Base-by-base conservation (phyloP, 2,113 vertebrate species). In the Xenopus borealis region DNA sequence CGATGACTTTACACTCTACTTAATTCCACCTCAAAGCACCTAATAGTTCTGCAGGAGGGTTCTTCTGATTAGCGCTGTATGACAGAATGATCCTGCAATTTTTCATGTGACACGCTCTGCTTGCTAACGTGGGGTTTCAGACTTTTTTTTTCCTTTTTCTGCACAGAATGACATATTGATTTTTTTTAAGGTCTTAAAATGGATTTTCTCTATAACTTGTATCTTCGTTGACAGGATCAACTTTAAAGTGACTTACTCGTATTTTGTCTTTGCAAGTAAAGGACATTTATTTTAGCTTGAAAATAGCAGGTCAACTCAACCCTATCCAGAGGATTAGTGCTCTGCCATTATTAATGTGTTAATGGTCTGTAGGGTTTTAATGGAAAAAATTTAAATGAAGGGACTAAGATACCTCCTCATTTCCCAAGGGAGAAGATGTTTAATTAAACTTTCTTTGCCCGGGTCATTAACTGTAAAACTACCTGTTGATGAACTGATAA, bases 401-500 rank as follows among this genome's bases (percentile, higher is more conserved):
- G 65, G 46, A 58, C 4, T 64, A 67, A 59, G 67, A 62, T 23
- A 63, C 20, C 73, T 50, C 47, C 57, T 76, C 1, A 4, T 66
- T 1, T 45, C 68, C 3, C 0, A 1, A n/a, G 81, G 85, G 70
- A 8, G 68, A 79, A 74, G 33, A 58, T 20, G 62, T 79, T 85
- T 88, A 85, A 89, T 86, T 84, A 81, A n/a, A 69, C 27, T 66
- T 78, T 69, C 57, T 17, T 68, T 46, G 55, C 52, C 73, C 71
- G 23, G 79, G 78, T 83, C 86, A 84, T 88, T 82, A 84, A 67
- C 82, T 83, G 69, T 53, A 47, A 65, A 82, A 79, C 65, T 75
- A 77, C 79, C 84, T 78, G 79, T 67, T 79, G 79, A 74, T 6
- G 0, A 79, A 74, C 40, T 17, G 72, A 8, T 66, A 66, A 70